phyloP scores from a whole-genome alignment of 2,888 invertebrate genomes.

The Oscheius sp. region DNA sequence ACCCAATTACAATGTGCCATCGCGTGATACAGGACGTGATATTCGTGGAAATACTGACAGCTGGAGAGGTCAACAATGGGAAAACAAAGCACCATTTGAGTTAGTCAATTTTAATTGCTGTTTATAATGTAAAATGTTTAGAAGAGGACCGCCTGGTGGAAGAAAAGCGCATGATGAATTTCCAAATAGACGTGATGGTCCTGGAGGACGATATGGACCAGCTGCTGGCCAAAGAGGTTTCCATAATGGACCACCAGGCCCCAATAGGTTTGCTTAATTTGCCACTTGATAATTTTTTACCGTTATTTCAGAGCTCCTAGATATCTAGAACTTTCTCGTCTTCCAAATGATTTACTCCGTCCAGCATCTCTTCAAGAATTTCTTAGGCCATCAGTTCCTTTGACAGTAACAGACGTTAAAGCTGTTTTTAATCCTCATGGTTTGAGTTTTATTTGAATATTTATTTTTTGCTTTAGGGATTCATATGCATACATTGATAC shows the following conservation, averaged over 20 bases:
- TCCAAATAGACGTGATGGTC: no score
- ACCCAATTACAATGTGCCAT: no score
- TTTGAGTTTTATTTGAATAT: no score
- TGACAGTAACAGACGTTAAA: conserved; percentile 60
- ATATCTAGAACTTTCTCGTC: conserved; percentile 51
- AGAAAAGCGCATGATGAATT: no score
- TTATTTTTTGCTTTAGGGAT: conserved; percentile 40
- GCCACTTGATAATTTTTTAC: no score
- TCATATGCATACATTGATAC: conserved; percentile 57
- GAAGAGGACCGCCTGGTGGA: no score
- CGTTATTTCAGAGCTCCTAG: no score
- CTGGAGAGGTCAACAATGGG: conserved; percentile 80
- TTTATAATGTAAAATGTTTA: no score
- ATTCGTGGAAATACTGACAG: conserved; percentile 86
- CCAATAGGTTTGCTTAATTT: no score
- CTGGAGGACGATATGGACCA: no score
- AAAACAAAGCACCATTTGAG: neutral
- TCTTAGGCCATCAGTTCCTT: conserved; percentile 53
- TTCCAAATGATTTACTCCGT: conserved; percentile 58
- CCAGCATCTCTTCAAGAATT: conserved; percentile 57
- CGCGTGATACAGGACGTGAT: conserved; percentile 38
- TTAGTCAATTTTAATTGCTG: neutral
- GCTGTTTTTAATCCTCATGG: conserved; percentile 56
- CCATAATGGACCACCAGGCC: neutral
- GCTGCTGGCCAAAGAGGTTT: neutral